Base-by-base conservation (phyloP, 2,888 invertebrate genomes). In the Gymnosoma rotundatum region DNA sequence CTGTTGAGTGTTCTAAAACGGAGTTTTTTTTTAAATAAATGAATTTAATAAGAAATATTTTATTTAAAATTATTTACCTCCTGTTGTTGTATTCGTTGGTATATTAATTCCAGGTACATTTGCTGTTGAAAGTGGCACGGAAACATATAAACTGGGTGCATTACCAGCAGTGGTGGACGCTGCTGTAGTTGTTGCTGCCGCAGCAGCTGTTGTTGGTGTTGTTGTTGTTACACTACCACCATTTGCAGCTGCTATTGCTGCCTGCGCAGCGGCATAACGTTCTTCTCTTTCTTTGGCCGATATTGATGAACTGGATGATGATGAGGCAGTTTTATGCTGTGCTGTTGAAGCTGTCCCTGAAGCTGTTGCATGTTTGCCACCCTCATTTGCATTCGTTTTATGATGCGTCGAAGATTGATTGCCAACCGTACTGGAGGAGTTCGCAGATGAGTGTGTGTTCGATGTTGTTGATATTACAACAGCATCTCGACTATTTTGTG, bases 61-160 rank as follows among this genome's bases (percentile, higher is more conserved):
- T 6, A 8, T 18, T 7, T 4, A 21, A 66, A 56, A 9, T 42
- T 3, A 67, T 45, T 78, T 78, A 82, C 76, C 78, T 45, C 36
- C 70, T 72, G 78, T 61, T 74, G 87, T 67, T 83, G 86, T 83
- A 72, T 87, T 89, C 72, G 90, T 87, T 78, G 91, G 92, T 88
- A 92, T 88, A 89, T 90, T 92, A 76, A 92, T 89, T 86, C 92
- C 92, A 91, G 92, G 92, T 91, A 92, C 91, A 89, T 91, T 92
- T 74, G 92, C 92, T 67, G 91, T 92, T 81, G 94, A 93, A 85
- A 95, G 90, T 84, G 95, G 95, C 86, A 95, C 94, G 32, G 95
- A 95, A 21, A 95, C 95, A 69, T 94, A 94, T 86, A 95, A 93
- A 91, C 93, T 94, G 45, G 93, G 93, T 38, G 93, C 92, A 88